Conservation (phyloP, 2,888 invertebrate genomes). For the Taenaris catops region DNA sequence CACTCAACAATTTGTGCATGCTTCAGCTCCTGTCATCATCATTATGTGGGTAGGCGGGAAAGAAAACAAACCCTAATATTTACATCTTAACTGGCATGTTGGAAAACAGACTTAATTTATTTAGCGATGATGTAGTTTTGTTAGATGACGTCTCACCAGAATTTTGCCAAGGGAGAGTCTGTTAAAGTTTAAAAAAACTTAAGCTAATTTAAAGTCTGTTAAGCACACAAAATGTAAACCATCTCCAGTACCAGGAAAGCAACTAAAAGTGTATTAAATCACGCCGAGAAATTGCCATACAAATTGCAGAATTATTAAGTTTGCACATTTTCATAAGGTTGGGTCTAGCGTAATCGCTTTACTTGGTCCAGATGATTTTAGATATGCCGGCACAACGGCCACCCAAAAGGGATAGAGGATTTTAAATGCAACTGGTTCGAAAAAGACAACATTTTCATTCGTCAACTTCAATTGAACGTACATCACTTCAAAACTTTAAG, state of each 20-base stretch:
- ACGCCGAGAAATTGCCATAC: conserved; percentile 27
- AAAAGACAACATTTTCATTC: conserved; percentile 72
- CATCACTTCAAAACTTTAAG: conserved; percentile 26
- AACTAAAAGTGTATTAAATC: conserved; percentile 22
- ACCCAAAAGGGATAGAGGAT: conserved; percentile 67
- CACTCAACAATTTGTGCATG: too few species aligned
- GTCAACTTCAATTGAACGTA: conserved; percentile 39
- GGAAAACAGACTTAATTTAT: too few species aligned
- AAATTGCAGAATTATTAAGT: conserved; percentile 56
- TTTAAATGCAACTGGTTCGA: conserved; percentile 75
- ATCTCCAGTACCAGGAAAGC: conserved; percentile 10
- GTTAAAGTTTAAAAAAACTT: too few species aligned
- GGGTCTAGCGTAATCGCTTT: conserved; percentile 63
- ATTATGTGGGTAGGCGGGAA: too few species aligned
- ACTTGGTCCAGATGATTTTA: conserved; percentile 74
- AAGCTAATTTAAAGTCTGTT: not conserved
- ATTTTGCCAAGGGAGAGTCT: too few species aligned
- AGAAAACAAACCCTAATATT: too few species aligned
- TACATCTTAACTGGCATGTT: too few species aligned
- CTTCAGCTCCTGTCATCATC: too few species aligned
- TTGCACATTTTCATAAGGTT: conserved; percentile 67
- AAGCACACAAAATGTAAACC: conserved; percentile 14
- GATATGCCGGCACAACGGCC: conserved; percentile 61
- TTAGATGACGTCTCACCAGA: too few species aligned
- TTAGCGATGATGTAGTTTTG: too few species aligned